A percentile compares a stretch with the other conserved stretches of the same genome.
Evolutionary conservation across 2,888 invertebrate genomes (phyloP).

Genomic region (Diachrysia chrysitis): DNA sequence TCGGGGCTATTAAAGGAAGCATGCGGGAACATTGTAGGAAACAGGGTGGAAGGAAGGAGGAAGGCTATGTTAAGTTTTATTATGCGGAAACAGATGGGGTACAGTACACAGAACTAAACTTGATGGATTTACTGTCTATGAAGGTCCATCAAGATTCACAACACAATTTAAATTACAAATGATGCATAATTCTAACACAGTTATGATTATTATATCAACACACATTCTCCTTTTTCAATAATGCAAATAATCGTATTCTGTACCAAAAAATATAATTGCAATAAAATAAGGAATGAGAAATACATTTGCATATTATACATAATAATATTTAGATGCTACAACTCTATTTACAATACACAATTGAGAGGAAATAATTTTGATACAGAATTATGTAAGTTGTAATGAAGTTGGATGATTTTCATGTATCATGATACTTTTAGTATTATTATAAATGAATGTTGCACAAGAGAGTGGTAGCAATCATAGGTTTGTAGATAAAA

Average conservation of each 20-base stretch:
- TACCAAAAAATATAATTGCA: constrained; percentile 46
- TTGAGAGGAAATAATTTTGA: constrained; percentile 22
- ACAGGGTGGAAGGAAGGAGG: constrained; percentile 51
- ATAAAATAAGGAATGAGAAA: constrained; percentile 39
- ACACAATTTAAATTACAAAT: constrained; percentile 34
- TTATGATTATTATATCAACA: constrained; percentile 33
- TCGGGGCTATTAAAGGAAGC: constrained; percentile 88
- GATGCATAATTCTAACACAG: constrained; percentile 42
- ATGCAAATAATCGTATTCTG: constrained; percentile 45
- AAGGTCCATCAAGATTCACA: constrained; percentile 45
- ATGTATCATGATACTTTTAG: constrained; percentile 44
- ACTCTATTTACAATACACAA: constrained; percentile 34
- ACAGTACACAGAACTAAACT: constrained; percentile 44
- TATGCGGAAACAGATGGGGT: constrained; percentile 43
- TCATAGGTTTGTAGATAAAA: constrained; percentile 79
- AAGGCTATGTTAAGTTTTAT: constrained; percentile 38
- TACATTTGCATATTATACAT: constrained; percentile 24
- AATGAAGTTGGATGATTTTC: constrained; percentile 23
- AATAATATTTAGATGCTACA: constrained; percentile 34
- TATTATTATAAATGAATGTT: constrained; percentile 57
- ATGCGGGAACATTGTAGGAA: constrained; percentile 80
- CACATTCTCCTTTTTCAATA: constrained; percentile 45
- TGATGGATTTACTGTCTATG: constrained; percentile 39
- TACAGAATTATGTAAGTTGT: constrained; percentile 23
- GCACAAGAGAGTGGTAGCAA: constrained; percentile 64